Evolutionary conservation across 1,140 invertebrate species (phyloP).

Genomic region (Papilio aristodemus): DNA sequence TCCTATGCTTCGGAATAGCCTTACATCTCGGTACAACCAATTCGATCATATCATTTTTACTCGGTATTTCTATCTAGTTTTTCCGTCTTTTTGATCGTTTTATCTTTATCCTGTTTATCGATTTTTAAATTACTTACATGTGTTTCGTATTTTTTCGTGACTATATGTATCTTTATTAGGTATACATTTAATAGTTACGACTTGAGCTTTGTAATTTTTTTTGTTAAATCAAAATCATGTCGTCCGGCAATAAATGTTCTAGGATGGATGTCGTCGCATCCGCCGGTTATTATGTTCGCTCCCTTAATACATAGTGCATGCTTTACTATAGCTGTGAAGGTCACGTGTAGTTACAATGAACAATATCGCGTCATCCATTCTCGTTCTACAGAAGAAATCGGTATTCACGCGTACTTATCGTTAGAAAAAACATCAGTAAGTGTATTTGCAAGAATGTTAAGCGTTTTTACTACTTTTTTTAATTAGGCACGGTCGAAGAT

Average conservation of each 20-base stretch:
- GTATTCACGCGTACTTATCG: slow-evolving; percentile 19
- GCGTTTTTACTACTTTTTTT: slow-evolving; percentile 4
- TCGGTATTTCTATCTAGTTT: too few relatives aligned
- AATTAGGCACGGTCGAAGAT: slow-evolving; percentile 19
- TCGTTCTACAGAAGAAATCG: slow-evolving; percentile 9
- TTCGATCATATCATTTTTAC: neutral
- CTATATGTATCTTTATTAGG: too few relatives aligned
- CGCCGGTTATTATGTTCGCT: slow-evolving; percentile 14
- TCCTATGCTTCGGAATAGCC: neutral
- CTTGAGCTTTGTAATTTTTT: too few relatives aligned
- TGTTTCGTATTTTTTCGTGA: too few relatives aligned
- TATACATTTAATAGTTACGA: too few relatives aligned
- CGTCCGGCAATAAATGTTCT: slow-evolving; percentile 7
- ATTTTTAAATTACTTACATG: too few relatives aligned
- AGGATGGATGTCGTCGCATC: slow-evolving; percentile 18
- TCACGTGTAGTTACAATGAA: slow-evolving; percentile 29
- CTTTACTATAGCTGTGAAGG: slow-evolving; percentile 29
- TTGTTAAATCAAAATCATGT: neutral
- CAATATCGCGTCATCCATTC: slow-evolving; percentile 24
- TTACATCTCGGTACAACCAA: neutral
- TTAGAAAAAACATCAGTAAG: slow-evolving; percentile 9
- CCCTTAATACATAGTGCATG: slow-evolving; percentile 27
- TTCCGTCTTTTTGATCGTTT: neutral
- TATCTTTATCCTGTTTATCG: too few relatives aligned
- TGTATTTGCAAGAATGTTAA: slow-evolving; percentile 4